Percentiles rank a stretch among this genome's conserved stretches.
Conservation (phyloP, 2,113 vertebrate species). For the Rafetus swinhoei region DNA sequence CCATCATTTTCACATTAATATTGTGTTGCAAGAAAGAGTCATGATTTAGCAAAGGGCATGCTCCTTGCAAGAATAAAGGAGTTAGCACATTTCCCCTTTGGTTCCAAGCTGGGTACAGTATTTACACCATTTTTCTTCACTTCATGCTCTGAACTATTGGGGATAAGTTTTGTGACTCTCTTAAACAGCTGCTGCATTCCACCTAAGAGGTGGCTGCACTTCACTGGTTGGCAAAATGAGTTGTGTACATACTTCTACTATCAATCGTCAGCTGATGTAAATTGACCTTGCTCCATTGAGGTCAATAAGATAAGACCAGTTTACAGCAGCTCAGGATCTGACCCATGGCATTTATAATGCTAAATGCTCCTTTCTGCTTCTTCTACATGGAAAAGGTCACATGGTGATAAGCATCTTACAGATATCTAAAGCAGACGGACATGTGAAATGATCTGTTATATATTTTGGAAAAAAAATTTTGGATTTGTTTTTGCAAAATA, state of each 20-base stretch:
- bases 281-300: not conserved
- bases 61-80: not conserved
- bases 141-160: fast-evolving
- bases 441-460: too few relatives aligned
- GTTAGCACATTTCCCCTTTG: not conserved
- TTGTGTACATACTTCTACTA: not conserved
- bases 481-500: too few relatives aligned
- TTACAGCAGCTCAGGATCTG: fast-evolving
- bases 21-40: fast-evolving
- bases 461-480: too few relatives aligned
- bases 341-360: not conserved
- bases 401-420: not conserved
- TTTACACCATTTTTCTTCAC: not conserved
- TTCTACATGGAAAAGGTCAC: fast-evolving
- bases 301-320: fast-evolving
- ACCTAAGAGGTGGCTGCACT: fast-evolving
- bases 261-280: fast-evolving
- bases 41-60: not conserved
- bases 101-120: fast-evolving
- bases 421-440: not conserved
- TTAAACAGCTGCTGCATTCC: not conserved
- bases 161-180: fast-evolving
- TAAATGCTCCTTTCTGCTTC: fast-evolving
- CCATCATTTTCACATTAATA: fast-evolving
- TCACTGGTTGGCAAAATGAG: not conserved